phyloP scores from a whole-genome alignment of 2,797 vertebrate species.

The Anomalospiza imberbis region DNA sequence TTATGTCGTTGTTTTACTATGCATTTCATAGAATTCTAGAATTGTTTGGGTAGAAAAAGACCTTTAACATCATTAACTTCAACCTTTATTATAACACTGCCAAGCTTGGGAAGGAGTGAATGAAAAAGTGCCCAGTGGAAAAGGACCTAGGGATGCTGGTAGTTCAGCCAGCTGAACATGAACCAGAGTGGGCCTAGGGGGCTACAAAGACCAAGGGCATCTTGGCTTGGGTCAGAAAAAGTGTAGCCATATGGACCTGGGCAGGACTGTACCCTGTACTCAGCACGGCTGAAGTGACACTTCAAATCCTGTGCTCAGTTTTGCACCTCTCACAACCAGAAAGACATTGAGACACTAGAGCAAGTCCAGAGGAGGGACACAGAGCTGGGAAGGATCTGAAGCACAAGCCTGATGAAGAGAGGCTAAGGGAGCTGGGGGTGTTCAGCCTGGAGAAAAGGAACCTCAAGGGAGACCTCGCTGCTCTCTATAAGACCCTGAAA shows the following conservation, averaged over 20 bases:
- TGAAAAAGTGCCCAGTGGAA: not conserved
- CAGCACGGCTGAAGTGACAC: not conserved
- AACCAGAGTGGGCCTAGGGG: not conserved
- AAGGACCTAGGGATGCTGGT: not conserved
- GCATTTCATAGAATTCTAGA: not conserved
- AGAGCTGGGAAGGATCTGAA: not conserved
- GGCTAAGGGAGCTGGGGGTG: not conserved
- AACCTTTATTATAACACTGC: not conserved
- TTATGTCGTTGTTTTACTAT: not conserved
- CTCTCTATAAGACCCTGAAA: not conserved
- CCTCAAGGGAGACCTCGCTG: not conserved
- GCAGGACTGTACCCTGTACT: not conserved
- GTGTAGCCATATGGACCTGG: not conserved
- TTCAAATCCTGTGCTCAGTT: not conserved
- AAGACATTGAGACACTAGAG: not conserved
- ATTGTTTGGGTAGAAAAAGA: not conserved
- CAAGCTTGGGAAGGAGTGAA: not conserved
- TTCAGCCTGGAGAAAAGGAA: not conserved
- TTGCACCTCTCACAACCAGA: not conserved
- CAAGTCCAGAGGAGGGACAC: accelerated
- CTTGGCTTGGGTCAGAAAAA: not conserved
- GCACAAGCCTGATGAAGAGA: not conserved
- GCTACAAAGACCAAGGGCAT: not conserved
- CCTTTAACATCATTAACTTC: not conserved
- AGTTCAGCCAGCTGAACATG: not conserved